Evolutionary conservation across 2,888 invertebrate species (phyloP).

Genomic region (Prenolepis imparis): DNA sequence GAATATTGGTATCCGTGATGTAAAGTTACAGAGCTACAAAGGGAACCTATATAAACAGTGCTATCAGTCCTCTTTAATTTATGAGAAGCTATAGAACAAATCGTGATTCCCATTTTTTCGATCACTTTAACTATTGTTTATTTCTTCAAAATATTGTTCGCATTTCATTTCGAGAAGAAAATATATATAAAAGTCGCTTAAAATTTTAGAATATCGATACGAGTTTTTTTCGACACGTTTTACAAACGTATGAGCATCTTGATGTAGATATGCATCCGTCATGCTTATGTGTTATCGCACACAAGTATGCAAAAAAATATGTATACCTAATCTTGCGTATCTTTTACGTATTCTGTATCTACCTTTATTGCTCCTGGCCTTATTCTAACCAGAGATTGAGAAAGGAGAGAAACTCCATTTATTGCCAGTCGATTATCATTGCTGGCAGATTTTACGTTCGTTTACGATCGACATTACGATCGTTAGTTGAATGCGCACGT

Average conservation of each 20-base stretch:
- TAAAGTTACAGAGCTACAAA: neutral
- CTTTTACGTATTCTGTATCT: too few species aligned
- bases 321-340: constrained; percentile 63
- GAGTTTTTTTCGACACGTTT: constrained; percentile 32
- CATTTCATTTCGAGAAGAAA: neutral
- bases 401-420: too few species aligned
- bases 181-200: neutral
- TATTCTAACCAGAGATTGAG: too few species aligned
- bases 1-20: constrained; percentile 22
- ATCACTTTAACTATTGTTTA: neutral
- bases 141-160: neutral
- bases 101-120: neutral
- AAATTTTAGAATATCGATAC: neutral
- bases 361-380: too few species aligned
- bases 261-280: constrained; percentile 83
- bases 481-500: too few species aligned
- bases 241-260: constrained; percentile 54
- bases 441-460: too few species aligned
- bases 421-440: too few species aligned
- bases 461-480: too few species aligned
- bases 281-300: constrained; percentile 80
- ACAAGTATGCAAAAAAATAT: constrained; percentile 73
- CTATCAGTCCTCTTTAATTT: neutral
- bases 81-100: neutral
- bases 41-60: neutral